Conservation (phyloP, 2,797 vertebrate species). For the Alca torda region DNA sequence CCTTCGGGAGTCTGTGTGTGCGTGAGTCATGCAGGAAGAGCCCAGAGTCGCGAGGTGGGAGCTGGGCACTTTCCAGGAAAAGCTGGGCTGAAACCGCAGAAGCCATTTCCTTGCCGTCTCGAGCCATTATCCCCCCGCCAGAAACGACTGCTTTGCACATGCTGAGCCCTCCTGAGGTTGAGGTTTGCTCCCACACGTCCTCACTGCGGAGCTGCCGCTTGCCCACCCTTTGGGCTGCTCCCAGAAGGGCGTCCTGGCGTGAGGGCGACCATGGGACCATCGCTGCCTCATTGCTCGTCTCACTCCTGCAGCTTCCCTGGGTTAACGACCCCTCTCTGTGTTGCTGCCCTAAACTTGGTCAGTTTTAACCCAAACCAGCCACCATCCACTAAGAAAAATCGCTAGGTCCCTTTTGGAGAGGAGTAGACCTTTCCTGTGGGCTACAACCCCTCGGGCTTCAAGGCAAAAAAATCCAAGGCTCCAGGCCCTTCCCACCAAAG, state of each 20-base stretch:
- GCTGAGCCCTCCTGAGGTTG: neutral
- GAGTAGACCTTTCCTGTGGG: neutral
- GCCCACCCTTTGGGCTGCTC: neutral
- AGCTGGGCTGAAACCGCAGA: constrained; percentile 9
- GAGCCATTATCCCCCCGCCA: neutral
- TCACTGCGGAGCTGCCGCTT: fast-evolving
- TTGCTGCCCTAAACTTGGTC: fast-evolving
- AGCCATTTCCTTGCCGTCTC: constrained; percentile 25
- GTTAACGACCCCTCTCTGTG: neutral
- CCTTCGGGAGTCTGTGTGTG: neutral
- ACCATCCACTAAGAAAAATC: neutral
- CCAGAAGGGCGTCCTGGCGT: neutral
- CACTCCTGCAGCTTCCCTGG: neutral
- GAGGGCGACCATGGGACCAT: fast-evolving
- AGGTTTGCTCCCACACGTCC: neutral
- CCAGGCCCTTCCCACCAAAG: neutral
- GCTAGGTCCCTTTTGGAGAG: neutral
- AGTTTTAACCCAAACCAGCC: neutral
- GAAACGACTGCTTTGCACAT: neutral
- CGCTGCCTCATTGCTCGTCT: fast-evolving
- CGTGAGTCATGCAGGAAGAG: constrained; percentile 25
- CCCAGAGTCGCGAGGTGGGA: neutral
- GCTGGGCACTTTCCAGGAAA: constrained; percentile 59
- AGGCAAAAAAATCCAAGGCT: neutral
- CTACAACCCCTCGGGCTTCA: fast-evolving